Percentiles rank a stretch among this genome's conserved stretches.
These are phyloP conservation scores for Aphodius granarius DNA, from an alignment of 2,888 invertebrate species.

Conservation along the genomic window DNA sequence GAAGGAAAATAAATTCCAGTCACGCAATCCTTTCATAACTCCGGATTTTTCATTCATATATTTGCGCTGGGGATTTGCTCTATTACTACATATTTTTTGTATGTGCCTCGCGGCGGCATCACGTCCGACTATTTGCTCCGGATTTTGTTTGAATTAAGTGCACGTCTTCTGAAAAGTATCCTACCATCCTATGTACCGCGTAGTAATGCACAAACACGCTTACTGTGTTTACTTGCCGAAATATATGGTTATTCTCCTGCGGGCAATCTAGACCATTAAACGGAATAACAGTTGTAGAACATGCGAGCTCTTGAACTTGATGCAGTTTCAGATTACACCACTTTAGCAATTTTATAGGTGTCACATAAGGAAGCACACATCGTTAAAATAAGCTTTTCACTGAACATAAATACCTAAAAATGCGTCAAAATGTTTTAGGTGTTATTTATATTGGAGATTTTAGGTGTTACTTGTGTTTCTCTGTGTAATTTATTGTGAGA, in stretches of 20 bases:
- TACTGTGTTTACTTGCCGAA: neutral
- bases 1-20: conserved; percentile 2
- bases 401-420: no score
- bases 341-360: no score
- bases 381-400: no score
- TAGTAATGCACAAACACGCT: neutral
- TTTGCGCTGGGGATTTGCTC: neutral
- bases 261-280: neutral
- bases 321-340: no score
- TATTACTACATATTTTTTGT: neutral
- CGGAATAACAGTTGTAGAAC: neutral
- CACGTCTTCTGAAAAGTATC: neutral
- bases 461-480: no score
- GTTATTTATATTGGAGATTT: no score
- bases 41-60: conserved; percentile 6
- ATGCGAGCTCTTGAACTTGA: no score
- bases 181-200: no score
- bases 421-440: no score
- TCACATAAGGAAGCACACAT: no score
- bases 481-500: no score
- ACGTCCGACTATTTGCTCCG: neutral
- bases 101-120: neutral
- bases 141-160: neutral
- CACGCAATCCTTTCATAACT: conserved; percentile 11
- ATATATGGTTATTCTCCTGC: neutral